These are phyloP conservation scores for Takifugu rubripes DNA, from an alignment of 2,797 vertebrate genomes.

Conservation along the genomic window DNA sequence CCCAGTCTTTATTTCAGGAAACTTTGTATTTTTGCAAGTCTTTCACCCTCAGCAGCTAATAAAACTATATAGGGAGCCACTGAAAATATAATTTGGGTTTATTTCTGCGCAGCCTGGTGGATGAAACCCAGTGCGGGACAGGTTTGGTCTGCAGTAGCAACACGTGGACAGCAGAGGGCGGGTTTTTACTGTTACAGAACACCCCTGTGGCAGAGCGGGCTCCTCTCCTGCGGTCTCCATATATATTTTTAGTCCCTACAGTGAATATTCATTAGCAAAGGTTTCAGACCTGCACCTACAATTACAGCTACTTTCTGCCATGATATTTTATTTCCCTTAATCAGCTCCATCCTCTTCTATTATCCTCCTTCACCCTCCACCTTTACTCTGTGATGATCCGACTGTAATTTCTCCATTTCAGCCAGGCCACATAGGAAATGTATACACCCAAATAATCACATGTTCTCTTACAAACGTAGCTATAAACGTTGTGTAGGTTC, in stretches of 20 bases:
- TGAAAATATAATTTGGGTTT: conserved; percentile 54
- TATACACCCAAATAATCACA: conserved; percentile 81
- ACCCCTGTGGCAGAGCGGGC: conserved; percentile 14
- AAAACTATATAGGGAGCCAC: conserved; percentile 65
- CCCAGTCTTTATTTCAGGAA: conserved; percentile 57
- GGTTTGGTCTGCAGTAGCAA: conserved; percentile 24
- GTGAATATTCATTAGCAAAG: conserved; percentile 55
- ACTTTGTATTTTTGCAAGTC: conserved; percentile 65
- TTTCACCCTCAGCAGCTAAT: conserved; percentile 67
- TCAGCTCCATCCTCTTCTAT: conserved; percentile 53
- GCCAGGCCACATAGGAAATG: conserved; percentile 72
- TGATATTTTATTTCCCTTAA: conserved; percentile 66
- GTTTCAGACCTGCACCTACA: conserved; percentile 55
- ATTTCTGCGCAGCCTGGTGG: conserved; percentile 49
- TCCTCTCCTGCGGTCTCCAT: conserved; percentile 45
- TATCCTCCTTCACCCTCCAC: conserved; percentile 66
- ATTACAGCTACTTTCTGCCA: conserved; percentile 62
- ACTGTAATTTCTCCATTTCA: conserved; percentile 74
- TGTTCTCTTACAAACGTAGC: conserved; percentile 66
- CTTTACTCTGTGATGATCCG: conserved; percentile 62
- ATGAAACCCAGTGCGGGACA: conserved; percentile 38
- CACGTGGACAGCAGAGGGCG: conserved; percentile 69
- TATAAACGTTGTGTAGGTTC: conserved; percentile 65
- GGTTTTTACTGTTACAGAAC: conserved; percentile 41
- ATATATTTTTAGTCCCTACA: conserved; percentile 62